phyloP scores from a whole-genome alignment of 2,797 vertebrate genomes.

The Serranus cabrilla region DNA sequence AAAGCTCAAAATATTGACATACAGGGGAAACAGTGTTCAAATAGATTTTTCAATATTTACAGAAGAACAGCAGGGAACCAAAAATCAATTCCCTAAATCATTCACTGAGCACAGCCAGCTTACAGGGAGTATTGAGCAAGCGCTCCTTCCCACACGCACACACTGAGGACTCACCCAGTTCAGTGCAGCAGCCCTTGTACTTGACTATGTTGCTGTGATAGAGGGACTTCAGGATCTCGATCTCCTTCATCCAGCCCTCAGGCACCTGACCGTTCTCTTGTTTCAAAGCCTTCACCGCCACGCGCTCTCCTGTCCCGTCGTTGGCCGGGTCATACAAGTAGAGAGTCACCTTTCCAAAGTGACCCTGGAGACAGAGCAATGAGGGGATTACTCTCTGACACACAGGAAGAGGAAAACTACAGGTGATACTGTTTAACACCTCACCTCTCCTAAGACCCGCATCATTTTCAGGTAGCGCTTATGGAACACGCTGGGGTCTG shows the following conservation, averaged over 20 bases:
- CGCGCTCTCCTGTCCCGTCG: constrained; percentile 92
- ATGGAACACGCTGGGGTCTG: constrained; percentile 90
- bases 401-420: background rate
- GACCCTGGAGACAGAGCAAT: constrained; percentile 84
- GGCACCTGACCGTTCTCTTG: constrained; percentile 85
- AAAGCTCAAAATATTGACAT: constrained; percentile 54
- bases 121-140: constrained; percentile 5
- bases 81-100: constrained; percentile 44
- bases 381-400: constrained; percentile 3
- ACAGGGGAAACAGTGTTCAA: background rate
- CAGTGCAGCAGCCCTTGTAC: constrained; percentile 95
- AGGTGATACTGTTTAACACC: constrained; percentile 5
- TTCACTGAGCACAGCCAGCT: constrained; percentile 1
- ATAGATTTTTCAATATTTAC: constrained; percentile 54
- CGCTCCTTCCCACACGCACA: constrained; percentile 20
- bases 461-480: constrained; percentile 94
- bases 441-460: constrained; percentile 91
- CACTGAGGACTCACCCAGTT: constrained; percentile 85
- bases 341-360: constrained; percentile 95
- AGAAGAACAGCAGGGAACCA: constrained; percentile 31
- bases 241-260: constrained; percentile 91
- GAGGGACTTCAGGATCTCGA: constrained; percentile 92
- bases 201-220: constrained; percentile 95
- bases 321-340: constrained; percentile 93
- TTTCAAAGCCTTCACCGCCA: constrained; percentile 94